These are phyloP conservation scores for Ptyas mucosa DNA, from an alignment of 2,113 vertebrate genomes.

Conservation along the genomic window DNA sequence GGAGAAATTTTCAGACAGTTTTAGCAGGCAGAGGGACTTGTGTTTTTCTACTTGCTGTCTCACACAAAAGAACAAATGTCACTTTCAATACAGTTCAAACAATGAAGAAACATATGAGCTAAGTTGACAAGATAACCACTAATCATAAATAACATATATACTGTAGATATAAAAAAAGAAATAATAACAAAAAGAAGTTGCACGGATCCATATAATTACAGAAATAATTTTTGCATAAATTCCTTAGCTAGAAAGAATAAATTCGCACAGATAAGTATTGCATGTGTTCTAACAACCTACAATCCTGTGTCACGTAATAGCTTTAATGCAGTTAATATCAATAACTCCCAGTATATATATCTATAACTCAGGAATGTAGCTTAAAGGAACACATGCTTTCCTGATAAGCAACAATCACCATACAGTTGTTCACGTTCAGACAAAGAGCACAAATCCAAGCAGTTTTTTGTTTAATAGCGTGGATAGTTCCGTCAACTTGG, in stretches of 20 bases:
- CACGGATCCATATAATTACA: neutral
- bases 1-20: neutral
- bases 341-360: neutral
- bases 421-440: neutral
- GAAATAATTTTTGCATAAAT: neutral
- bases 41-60: neutral
- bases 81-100: neutral
- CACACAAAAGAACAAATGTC: neutral
- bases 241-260: neutral
- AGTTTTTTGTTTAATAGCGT: neutral
- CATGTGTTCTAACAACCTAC: neutral
- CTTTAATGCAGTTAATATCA: neutral
- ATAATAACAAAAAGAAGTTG: neutral
- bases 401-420: neutral
- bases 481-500: neutral
- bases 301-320: neutral
- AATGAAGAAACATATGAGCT: neutral
- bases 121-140: neutral
- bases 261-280: neutral
- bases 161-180: neutral
- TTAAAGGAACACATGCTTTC: neutral
- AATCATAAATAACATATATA: neutral
- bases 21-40: neutral
- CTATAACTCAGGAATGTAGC: neutral
- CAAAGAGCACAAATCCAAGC: neutral